Conservation (phyloP, 1,140 invertebrate genomes). For the Orius insidiosus region DNA sequence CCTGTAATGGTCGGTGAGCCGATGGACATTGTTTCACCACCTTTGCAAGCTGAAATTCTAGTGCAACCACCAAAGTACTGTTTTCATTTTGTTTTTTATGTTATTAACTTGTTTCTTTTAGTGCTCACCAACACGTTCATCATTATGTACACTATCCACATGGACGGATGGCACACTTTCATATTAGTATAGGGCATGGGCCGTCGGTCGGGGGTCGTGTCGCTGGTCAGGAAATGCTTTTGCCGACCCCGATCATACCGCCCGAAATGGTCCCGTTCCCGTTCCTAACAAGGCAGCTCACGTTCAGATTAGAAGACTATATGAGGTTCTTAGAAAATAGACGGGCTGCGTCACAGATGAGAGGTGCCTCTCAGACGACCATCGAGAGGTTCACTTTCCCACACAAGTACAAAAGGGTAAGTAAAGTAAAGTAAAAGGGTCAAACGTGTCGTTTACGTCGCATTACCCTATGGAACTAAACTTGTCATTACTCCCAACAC, state of each 20-base stretch:
- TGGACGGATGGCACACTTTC: conserved; percentile 32
- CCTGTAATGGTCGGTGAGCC: conserved; percentile 19
- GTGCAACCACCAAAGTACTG: conserved; percentile 17
- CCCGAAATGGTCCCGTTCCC: conserved; percentile 37
- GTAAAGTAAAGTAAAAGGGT: conserved; percentile 21
- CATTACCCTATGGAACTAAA: not conserved
- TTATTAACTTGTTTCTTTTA: no score
- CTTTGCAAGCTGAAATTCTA: conserved; percentile 23
- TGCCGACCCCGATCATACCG: conserved; percentile 28
- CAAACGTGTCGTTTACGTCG: not conserved
- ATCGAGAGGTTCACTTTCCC: conserved; percentile 75
- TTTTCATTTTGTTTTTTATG: no score
- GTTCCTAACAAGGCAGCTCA: conserved; percentile 30
- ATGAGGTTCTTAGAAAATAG: conserved; percentile 38
- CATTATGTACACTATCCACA: conserved; percentile 45
- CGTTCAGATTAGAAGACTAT: conserved; percentile 30
- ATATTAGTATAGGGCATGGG: conserved; percentile 30
- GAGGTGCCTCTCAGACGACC: conserved; percentile 51
- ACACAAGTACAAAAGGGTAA: conserved; percentile 63
- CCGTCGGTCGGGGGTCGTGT: conserved; percentile 20
- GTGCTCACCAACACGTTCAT: conserved; percentile 36
- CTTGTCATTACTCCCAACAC: not conserved
- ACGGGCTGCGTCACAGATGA: conserved; percentile 33
- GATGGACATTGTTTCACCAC: conserved; percentile 2
- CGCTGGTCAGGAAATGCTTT: conserved; percentile 19